Conservation (phyloP, 2,888 invertebrate genomes). For the Alitta virens region DNA sequence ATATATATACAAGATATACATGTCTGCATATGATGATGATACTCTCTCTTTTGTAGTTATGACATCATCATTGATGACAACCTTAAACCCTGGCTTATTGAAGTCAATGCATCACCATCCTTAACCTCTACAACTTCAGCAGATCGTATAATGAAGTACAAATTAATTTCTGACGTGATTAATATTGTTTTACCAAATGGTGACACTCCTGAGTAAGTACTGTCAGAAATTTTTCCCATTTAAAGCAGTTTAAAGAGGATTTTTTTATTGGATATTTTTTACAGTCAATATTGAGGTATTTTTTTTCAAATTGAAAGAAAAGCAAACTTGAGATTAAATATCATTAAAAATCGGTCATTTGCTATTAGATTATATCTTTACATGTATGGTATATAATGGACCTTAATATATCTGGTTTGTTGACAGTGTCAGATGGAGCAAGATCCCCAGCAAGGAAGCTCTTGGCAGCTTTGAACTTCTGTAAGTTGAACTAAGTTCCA, state of each 20-base stretch:
- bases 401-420: slow-evolving; percentile 11
- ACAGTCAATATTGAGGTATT: neutral
- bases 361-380: no score
- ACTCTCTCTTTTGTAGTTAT: slow-evolving; percentile 61
- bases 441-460: slow-evolving; percentile 48
- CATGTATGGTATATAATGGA: no score
- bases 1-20: no score
- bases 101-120: slow-evolving; percentile 95
- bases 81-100: slow-evolving; percentile 90
- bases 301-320: neutral
- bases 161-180: slow-evolving; percentile 87
- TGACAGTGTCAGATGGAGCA: slow-evolving; percentile 53
- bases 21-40: no score
- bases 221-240: no score
- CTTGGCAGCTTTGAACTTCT: slow-evolving; percentile 55
- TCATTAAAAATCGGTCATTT: no score
- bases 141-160: slow-evolving; percentile 89
- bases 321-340: no score
- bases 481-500: slow-evolving; percentile 35
- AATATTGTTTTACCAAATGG: slow-evolving; percentile 85
- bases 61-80: slow-evolving; percentile 94
- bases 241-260: no score
- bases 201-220: slow-evolving; percentile 77
- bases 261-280: no score
- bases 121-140: slow-evolving; percentile 90